These are phyloP conservation scores for Myocastor coypus DNA, from an alignment of 2,113 vertebrate genomes.

Conservation along the genomic window DNA sequence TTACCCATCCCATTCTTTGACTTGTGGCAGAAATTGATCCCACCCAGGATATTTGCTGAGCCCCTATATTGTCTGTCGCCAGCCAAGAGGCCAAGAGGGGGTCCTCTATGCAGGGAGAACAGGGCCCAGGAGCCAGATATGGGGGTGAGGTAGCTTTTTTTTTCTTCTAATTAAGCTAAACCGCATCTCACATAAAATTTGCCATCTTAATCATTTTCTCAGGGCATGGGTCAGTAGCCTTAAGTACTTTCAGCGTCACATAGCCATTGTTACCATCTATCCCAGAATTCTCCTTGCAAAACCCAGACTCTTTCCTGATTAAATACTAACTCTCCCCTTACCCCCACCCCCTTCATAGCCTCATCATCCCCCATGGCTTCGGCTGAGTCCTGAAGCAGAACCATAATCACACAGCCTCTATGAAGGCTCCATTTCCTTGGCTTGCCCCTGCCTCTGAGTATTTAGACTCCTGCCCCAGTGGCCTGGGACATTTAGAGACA, in stretches of 20 bases:
- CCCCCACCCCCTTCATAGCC: background rate
- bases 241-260: fast-evolving
- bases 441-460: too few species aligned
- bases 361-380: background rate
- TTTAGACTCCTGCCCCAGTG: background rate
- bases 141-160: background rate
- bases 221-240: background rate
- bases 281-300: background rate
- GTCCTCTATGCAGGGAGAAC: background rate
- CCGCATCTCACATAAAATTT: background rate
- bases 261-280: fast-evolving
- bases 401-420: background rate
- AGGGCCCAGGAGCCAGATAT: background rate
- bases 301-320: background rate
- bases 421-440: background rate
- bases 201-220: background rate
- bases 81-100: background rate
- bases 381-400: background rate
- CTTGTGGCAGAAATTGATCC: background rate
- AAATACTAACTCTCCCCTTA: too few species aligned
- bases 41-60: background rate
- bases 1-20: background rate
- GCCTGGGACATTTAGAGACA: background rate
- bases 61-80: fast-evolving
- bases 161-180: background rate